Conservation (phyloP, 1,140 invertebrate genomes). For the Drosophila willistoni region DNA sequence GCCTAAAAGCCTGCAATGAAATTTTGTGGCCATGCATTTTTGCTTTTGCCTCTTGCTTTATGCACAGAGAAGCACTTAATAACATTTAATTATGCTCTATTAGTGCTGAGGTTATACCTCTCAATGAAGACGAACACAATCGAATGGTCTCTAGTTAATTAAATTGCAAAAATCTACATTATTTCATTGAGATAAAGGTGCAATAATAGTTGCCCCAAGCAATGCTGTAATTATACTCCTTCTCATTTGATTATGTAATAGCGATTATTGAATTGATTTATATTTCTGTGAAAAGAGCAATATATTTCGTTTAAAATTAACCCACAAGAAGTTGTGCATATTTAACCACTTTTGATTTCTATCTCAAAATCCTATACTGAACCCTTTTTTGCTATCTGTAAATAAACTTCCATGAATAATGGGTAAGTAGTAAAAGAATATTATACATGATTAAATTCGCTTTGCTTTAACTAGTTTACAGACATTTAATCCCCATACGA, state of each 20-base stretch:
- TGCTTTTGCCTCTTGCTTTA: slow-evolving; percentile 16
- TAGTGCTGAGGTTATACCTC: slow-evolving; percentile 6
- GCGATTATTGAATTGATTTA: no score
- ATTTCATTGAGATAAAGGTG: neutral
- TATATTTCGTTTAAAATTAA: no score
- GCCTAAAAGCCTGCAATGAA: slow-evolving; percentile 53
- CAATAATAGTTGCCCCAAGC: neutral
- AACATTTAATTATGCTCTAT: slow-evolving; percentile 40
- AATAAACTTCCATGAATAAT: no score
- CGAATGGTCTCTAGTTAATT: slow-evolving; percentile 28
- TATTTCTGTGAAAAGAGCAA: no score
- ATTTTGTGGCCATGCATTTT: slow-evolving; percentile 58
- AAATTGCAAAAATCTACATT: slow-evolving; percentile 15
- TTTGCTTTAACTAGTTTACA: no score
- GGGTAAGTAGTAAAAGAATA: no score
- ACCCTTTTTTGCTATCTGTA: no score
- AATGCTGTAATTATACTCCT: neutral
- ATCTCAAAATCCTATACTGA: no score
- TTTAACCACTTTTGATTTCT: no score
- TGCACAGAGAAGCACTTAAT: slow-evolving; percentile 34
- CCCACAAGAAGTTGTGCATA: no score
- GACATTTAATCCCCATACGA: no score
- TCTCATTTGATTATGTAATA: neutral
- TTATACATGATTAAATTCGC: no score
- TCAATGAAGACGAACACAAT: neutral